Base-by-base conservation (phyloP, 2,797 vertebrate genomes). In the Sebastolobus altivelis region DNA sequence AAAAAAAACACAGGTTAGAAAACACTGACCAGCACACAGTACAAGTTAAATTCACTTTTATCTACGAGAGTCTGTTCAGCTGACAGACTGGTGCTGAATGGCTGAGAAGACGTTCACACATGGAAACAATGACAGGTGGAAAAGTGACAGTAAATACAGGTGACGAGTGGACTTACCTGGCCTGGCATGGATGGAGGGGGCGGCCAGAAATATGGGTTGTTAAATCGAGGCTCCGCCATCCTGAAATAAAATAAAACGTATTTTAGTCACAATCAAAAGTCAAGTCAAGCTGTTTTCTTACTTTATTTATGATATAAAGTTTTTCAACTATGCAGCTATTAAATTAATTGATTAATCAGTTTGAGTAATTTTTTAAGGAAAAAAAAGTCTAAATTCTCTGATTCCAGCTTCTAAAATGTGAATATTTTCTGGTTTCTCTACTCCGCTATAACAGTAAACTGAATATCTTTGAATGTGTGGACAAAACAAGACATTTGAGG, bases 171-270 rank as follows among this genome's bases (percentile, higher is more conserved):
- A 88, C 97, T 96, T 96, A 99, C 98, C 98, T 99, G 98, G 92
- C 97, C 97, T 74, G 98, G 97, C 97, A 99, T 98, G 88, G 97
- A 95, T 52, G 98, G 97, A 74, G 98, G 98, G 4, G 98, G 98
- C 5, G 98, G 98, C 98, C 98, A 99, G 92, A 99, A 99, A 92
- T 99, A 99, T 2, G 98, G 97, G 93, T 98, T 99, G 96, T 99
- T 99, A 96, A 99, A 99, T 85, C 98, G 98, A 93, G 98, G 97
- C 91, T 99, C 98, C 55, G 98, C 98, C 98, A 99, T 99, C 95
- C 98, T 99, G 95, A 54, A 77, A 93, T 3, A 1, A 79, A 16
- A 72, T 6, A n/a, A 75, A 18, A 73, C 20, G 63, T 25, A 66
- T 66, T 72, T 56, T n/a, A 74, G 65, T 55, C 5, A 35, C 3